phyloP scores from a whole-genome alignment of 1,140 invertebrate genomes.

The Hycleus phaleratus region DNA sequence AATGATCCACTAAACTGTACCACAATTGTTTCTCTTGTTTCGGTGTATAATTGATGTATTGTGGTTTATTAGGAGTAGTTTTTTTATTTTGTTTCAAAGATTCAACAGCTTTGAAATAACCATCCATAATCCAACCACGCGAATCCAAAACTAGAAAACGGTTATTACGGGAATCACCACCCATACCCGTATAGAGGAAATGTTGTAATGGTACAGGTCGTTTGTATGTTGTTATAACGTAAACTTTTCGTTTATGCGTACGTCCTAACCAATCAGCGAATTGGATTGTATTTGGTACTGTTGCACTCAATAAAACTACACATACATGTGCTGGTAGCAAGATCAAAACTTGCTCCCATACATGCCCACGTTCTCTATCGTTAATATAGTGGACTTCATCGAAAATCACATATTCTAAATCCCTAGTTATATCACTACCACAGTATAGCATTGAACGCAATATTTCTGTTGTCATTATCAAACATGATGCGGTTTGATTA shows the following conservation, averaged over 20 bases:
- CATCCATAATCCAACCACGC: slow-evolving; percentile 53
- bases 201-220: slow-evolving; percentile 94
- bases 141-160: slow-evolving; percentile 39
- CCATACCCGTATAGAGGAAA: slow-evolving; percentile 77
- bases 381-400: slow-evolving; percentile 99
- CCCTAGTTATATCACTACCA: slow-evolving; percentile 87
- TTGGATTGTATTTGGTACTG: slow-evolving; percentile 93
- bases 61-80: slow-evolving; percentile 3
- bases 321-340: slow-evolving; percentile 89
- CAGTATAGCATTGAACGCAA: slow-evolving; percentile 95
- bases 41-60: slow-evolving; percentile 35
- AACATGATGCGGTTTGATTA: slow-evolving; percentile 84
- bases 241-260: slow-evolving; percentile 88
- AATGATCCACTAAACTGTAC: slow-evolving; percentile 73
- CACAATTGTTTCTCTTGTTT: slow-evolving; percentile 78
- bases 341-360: slow-evolving; percentile 98
- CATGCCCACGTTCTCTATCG: slow-evolving; percentile 94
- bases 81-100: slow-evolving; percentile 15
- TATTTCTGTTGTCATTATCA: slow-evolving; percentile 99
- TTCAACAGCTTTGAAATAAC: slow-evolving; percentile 24
- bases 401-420: slow-evolving; percentile 98
- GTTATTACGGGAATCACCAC: slow-evolving; percentile 19
- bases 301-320: slow-evolving; percentile 96
- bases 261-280: slow-evolving; percentile 97
- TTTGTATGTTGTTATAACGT: slow-evolving; percentile 89